These are phyloP conservation scores for Mobula birostris DNA, from an alignment of 2,113 vertebrate species.

Conservation along the genomic window DNA sequence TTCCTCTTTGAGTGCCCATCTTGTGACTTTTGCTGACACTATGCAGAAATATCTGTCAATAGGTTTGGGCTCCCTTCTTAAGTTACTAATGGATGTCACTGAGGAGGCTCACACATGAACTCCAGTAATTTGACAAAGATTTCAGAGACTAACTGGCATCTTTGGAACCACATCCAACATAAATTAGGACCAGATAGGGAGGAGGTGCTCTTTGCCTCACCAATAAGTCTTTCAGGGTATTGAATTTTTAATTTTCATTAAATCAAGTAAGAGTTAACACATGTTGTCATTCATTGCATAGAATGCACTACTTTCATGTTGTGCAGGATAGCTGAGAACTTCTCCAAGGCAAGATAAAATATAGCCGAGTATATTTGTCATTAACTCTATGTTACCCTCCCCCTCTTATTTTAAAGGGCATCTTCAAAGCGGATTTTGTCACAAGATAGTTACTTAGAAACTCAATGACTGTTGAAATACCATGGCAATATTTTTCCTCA, in stretches of 20 bases:
- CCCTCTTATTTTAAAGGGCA: neutral
- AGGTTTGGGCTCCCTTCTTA: neutral
- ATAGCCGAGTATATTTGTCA: neutral
- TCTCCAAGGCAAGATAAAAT: neutral
- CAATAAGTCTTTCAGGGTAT: neutral
- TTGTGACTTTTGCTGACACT: neutral
- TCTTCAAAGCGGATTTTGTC: neutral
- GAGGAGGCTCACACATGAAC: neutral
- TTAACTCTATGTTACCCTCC: constrained; percentile 4
- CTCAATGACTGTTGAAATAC: neutral
- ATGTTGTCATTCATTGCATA: constrained; percentile 9
- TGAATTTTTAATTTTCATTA: neutral
- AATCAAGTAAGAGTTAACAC: constrained; percentile 14
- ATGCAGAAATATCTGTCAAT: neutral
- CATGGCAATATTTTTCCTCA: neutral
- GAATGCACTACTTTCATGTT: neutral
- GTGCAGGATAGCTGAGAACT: neutral
- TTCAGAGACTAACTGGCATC: constrained; percentile 27
- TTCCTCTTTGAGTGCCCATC: neutral
- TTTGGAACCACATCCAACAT: neutral
- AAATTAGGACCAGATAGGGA: neutral
- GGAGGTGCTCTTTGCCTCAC: neutral
- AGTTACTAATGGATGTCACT: neutral
- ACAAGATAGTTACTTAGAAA: neutral
- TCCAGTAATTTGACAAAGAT: neutral